A percentile compares a stretch with the other conserved stretches of the same genome.
These are phyloP conservation scores for Xyliphius kryptos DNA, from an alignment of 2,113 vertebrate species.

Conservation along the genomic window DNA sequence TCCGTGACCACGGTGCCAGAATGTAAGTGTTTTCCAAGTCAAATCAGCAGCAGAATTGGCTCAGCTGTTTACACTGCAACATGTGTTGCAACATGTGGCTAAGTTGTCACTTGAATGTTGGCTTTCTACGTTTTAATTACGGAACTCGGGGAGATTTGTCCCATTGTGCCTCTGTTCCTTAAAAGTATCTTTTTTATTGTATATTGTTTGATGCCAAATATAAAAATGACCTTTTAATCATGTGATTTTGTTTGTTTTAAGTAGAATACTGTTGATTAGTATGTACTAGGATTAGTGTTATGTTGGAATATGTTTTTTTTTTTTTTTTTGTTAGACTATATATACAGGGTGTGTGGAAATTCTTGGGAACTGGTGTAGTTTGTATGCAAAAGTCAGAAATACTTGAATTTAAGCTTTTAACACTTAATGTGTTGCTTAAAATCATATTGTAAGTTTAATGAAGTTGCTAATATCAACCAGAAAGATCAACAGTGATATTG, in stretches of 20 bases:
- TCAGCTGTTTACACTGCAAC: slow-evolving; percentile 61
- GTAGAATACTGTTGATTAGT: not conserved
- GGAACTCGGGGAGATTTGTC: not conserved
- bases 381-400: too few species aligned
- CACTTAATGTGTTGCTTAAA: too few species aligned
- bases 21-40: slow-evolving; percentile 69
- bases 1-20: slow-evolving; percentile 71
- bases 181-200: not conserved
- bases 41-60: slow-evolving; percentile 60
- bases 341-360: too few species aligned
- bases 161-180: too few species aligned
- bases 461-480: too few species aligned
- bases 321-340: too few species aligned
- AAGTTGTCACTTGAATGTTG: slow-evolving; percentile 1
- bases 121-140: slow-evolving; percentile 5
- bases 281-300: too few species aligned
- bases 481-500: too few species aligned
- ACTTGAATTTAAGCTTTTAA: too few species aligned
- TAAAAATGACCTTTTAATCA: not conserved
- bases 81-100: slow-evolving; percentile 48
- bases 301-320: too few species aligned
- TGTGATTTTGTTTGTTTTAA: not conserved
- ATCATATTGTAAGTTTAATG: too few species aligned
- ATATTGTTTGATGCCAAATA: not conserved
- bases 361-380: too few species aligned